phyloP scores from a whole-genome alignment of 2,797 vertebrate genomes.

The Peromyscus attwateri region DNA sequence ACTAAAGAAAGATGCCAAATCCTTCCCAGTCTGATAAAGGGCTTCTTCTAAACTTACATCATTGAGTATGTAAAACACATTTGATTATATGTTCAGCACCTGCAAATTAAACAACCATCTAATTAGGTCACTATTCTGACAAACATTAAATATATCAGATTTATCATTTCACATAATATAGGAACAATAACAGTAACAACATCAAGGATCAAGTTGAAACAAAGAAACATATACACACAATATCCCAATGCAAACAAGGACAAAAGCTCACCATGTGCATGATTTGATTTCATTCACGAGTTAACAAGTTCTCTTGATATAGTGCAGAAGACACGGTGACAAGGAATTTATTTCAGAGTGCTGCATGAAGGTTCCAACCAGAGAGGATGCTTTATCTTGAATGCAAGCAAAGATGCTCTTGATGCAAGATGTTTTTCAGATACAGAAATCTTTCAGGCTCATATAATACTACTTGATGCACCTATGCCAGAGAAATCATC shows the following conservation, averaged over 20 bases:
- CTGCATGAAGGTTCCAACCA: background rate
- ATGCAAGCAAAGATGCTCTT: background rate
- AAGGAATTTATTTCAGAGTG: constrained; percentile 26
- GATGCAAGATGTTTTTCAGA: background rate
- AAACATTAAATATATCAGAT: constrained; percentile 55
- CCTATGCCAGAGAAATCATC: background rate
- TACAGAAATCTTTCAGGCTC: background rate
- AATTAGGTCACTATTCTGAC: background rate
- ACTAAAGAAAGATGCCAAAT: constrained; percentile 8
- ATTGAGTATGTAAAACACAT: constrained; percentile 2
- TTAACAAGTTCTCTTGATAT: constrained; percentile 51
- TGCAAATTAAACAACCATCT: constrained; percentile 24
- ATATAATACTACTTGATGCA: background rate
- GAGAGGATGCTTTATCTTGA: constrained; percentile 4
- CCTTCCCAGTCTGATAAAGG: background rate
- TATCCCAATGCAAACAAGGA: constrained; percentile 11
- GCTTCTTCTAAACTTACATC: constrained; percentile 2
- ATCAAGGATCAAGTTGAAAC: constrained; percentile 40
- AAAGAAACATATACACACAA: background rate
- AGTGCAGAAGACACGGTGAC: constrained; percentile 13
- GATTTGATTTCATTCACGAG: constrained; percentile 41
- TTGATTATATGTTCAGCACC: background rate
- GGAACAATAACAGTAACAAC: background rate
- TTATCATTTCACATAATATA: background rate
- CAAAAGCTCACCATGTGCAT: background rate